A percentile compares a stretch with the other conserved stretches of the same genome.
phyloP scores from a whole-genome alignment of 2,888 invertebrate genomes.

The Rhyacophila evoluta region DNA sequence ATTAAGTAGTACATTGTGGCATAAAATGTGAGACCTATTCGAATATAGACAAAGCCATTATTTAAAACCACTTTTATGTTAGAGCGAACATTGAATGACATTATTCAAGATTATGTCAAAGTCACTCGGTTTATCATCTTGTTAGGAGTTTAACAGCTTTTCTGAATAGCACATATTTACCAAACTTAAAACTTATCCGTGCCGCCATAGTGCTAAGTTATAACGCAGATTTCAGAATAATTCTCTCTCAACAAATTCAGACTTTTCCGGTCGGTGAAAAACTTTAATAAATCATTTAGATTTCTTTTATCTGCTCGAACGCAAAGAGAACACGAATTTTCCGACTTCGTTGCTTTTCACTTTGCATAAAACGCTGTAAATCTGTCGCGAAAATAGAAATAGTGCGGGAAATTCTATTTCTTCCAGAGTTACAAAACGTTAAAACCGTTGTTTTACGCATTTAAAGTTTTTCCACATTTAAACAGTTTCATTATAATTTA shows the following conservation, averaged over 20 bases:
- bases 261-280: neutral
- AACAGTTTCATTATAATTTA: too few species aligned
- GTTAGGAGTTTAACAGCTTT: neutral
- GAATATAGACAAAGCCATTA: too few species aligned
- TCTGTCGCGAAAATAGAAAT: neutral
- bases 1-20: too few species aligned
- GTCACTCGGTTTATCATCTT: too few species aligned
- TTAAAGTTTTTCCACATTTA: neutral
- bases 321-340: neutral
- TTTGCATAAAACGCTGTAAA: conserved; percentile 24
- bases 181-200: neutral
- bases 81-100: too few species aligned
- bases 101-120: too few species aligned
- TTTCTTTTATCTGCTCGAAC: neutral
- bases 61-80: too few species aligned
- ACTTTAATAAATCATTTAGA: conserved; percentile 19
- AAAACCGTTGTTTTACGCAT: neutral
- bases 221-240: neutral
- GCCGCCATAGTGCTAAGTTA: neutral
- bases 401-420: neutral
- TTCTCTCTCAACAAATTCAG: neutral
- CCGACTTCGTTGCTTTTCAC: conserved; percentile 6
- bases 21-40: too few species aligned
- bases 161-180: neutral
- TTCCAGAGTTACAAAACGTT: neutral